A percentile compares a stretch with the other conserved stretches of the same genome.
Evolutionary conservation across 2,888 invertebrate species (phyloP).

Genomic region (Flabesymbios commensalis): DNA sequence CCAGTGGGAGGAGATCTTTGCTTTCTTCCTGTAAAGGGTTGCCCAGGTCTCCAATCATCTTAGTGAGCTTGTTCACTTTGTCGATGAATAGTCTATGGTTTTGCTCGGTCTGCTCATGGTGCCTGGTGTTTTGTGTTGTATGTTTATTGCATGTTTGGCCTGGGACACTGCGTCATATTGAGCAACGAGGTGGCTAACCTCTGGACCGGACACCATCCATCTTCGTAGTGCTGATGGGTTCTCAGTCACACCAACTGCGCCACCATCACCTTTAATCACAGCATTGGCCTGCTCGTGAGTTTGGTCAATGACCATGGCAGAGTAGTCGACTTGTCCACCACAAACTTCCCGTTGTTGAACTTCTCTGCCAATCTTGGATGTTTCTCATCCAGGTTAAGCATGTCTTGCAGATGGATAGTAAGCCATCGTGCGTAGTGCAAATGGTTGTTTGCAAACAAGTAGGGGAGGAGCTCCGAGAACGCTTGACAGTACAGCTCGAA

Average conservation of each 20-base stretch:
- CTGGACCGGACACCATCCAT: slow-evolving; percentile 42
- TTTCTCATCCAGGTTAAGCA: slow-evolving; percentile 28
- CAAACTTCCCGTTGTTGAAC: slow-evolving; percentile 35
- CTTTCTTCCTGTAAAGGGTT: slow-evolving; percentile 28
- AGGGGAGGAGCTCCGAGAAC: slow-evolving; percentile 28
- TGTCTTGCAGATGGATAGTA: slow-evolving; percentile 36
- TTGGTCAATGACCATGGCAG: slow-evolving; percentile 36
- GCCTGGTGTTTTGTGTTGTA: neutral
- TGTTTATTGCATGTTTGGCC: neutral
- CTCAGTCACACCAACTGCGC: slow-evolving; percentile 38
- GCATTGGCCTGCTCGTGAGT: slow-evolving; percentile 41
- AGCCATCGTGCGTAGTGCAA: slow-evolving; percentile 40
- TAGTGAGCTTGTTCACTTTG: slow-evolving; percentile 23
- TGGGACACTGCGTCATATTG: slow-evolving; percentile 9
- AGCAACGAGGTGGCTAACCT: slow-evolving; percentile 29
- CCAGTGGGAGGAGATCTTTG: slow-evolving; percentile 26
- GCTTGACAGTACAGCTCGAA: slow-evolving; percentile 25
- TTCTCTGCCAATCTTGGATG: slow-evolving; percentile 31
- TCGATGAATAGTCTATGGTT: slow-evolving; percentile 8
- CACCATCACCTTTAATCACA: slow-evolving; percentile 38
- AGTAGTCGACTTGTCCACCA: slow-evolving; percentile 36
- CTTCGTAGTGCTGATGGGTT: slow-evolving; percentile 31
- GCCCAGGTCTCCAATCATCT: slow-evolving; percentile 19
- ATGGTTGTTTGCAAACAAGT: slow-evolving; percentile 35
- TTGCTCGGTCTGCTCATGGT: slow-evolving; percentile 12